phyloP scores from a whole-genome alignment of 2,797 vertebrate genomes.

The Pempheris klunzingeri region DNA sequence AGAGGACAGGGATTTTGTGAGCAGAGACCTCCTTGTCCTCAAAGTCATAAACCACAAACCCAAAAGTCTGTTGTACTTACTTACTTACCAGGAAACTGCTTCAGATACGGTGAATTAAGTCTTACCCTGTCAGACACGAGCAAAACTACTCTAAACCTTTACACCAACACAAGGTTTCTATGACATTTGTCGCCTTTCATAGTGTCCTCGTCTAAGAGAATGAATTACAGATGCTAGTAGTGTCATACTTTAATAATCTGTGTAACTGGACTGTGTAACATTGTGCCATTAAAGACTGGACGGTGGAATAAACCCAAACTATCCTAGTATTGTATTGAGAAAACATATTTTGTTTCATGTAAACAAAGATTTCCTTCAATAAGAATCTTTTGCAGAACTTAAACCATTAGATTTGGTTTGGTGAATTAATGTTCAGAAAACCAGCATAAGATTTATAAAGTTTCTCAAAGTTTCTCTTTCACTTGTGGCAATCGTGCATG shows the following conservation, averaged over 20 bases:
- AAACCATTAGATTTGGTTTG: constrained; percentile 13
- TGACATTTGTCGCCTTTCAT: constrained; percentile 12
- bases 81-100: not conserved
- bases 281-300: constrained; percentile 8
- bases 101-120: constrained; percentile 18
- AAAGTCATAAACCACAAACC: not conserved
- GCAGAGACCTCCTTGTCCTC: not conserved
- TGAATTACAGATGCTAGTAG: not conserved
- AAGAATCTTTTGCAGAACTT: not conserved
- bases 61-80: not conserved
- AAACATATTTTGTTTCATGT: constrained; percentile 11
- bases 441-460: not conserved
- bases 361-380: constrained; percentile 23
- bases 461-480: constrained; percentile 15
- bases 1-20: not conserved
- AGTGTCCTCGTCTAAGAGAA: constrained; percentile 7
- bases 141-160: constrained; percentile 3
- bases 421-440: not conserved
- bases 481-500: constrained; percentile 5
- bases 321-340: not conserved
- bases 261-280: not conserved
- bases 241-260: constrained; percentile 4
- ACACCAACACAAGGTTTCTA: not conserved
- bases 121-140: not conserved
- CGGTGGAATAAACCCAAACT: constrained; percentile 4